A percentile compares a stretch with the other conserved stretches of the same genome.
Conservation (phyloP, 2,113 vertebrate genomes). For the Ammospiza caudacuta region DNA sequence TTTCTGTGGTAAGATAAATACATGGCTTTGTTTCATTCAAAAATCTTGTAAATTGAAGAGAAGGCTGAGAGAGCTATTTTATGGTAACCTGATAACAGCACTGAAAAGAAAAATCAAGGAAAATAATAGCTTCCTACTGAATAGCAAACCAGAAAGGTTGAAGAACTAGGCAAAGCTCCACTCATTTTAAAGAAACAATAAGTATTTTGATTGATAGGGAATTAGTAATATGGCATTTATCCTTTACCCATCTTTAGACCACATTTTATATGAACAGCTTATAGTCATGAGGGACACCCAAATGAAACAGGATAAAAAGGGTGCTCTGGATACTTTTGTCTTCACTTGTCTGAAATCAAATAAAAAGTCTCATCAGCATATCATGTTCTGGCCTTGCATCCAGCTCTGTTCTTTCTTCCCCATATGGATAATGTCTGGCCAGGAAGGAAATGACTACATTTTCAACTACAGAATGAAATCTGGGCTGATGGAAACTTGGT, state of each 20-base stretch:
- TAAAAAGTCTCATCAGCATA: constrained; percentile 10
- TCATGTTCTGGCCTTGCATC: not conserved
- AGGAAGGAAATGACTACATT: constrained; percentile 49
- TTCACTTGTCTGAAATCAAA: not conserved
- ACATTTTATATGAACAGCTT: not conserved
- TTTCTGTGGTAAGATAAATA: not conserved
- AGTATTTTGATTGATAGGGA: not conserved
- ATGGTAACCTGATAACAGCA: not conserved
- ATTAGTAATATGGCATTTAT: not conserved
- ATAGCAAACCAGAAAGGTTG: not conserved
- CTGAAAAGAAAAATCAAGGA: not conserved
- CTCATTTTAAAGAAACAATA: not conserved
- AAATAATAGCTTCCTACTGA: not conserved
- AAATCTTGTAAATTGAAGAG: not conserved
- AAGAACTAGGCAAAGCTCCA: not conserved
- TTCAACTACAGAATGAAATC: constrained; percentile 5
- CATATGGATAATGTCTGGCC: constrained; percentile 31
- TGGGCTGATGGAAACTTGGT: constrained; percentile 33
- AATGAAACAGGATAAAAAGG: not conserved
- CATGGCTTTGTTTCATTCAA: not conserved
- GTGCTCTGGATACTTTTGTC: not conserved
- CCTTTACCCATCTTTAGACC: not conserved
- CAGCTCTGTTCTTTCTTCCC: not conserved
- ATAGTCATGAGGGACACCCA: not conserved
- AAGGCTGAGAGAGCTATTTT: not conserved